A percentile compares a stretch with the other conserved stretches of the same genome.
Evolutionary conservation across 53 echinoderm and acorn worm genomes (phyloP).

Genomic region (Zoroaster sp.): DNA sequence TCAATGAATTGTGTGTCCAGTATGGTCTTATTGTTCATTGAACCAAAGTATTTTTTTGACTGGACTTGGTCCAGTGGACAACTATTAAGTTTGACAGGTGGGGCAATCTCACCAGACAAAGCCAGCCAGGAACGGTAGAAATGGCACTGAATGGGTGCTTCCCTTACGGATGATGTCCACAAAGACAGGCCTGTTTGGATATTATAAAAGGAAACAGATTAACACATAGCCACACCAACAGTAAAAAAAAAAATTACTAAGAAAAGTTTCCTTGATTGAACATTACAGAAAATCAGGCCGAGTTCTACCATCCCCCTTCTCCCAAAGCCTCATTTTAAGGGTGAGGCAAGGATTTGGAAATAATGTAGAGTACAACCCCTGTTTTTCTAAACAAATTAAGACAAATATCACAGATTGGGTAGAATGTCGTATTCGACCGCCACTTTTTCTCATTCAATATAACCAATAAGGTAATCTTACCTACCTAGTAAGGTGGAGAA

Average conservation of each 20-base stretch:
- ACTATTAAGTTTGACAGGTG: no score
- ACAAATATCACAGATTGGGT: no score
- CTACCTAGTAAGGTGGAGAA: no score
- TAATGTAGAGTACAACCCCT: neutral
- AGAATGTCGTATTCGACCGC: no score
- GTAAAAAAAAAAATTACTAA: neutral
- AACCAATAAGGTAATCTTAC: no score
- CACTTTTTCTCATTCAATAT: no score
- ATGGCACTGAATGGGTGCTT: slow-evolving; percentile 52
- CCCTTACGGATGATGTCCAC: slow-evolving; percentile 41
- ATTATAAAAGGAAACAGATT: neutral
- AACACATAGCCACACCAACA: neutral
- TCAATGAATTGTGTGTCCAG: no score
- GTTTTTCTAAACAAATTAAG: no score
- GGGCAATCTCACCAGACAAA: slow-evolving; percentile 22
- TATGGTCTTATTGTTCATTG: no score
- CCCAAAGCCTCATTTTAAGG: neutral
- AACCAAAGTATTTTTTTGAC: no score
- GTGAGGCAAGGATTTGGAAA: neutral
- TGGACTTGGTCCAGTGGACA: no score
- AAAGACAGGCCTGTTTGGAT: slow-evolving; percentile 30
- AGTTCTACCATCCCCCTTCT: neutral
- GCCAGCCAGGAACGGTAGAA: slow-evolving; percentile 37
- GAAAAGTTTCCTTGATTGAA: neutral
- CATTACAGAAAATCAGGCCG: neutral